Evolutionary conservation across 92 coral and sea anemone genomes (phyloP).

Genomic region (Epizoanthus fatuus): DNA sequence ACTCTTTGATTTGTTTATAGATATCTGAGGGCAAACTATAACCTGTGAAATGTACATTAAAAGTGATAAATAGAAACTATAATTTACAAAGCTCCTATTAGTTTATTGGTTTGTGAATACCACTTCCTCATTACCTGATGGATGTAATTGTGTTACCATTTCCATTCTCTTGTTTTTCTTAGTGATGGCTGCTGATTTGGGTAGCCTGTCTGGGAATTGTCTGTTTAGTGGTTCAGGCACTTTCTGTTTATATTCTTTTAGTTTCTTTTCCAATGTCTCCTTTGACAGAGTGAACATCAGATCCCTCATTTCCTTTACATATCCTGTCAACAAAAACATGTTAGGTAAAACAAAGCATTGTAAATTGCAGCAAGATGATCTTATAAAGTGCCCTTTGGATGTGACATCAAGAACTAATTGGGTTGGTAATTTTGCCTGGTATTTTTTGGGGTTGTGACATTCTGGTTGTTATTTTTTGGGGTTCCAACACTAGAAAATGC

Average conservation of each 20-base stretch:
- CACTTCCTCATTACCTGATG: constrained; percentile 5
- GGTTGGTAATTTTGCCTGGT: no score
- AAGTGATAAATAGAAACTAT: no score
- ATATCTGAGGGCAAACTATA: no score
- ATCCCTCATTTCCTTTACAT: constrained; percentile 31
- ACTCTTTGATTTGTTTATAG: no score
- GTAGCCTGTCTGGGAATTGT: constrained; percentile 18
- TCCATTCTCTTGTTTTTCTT: constrained; percentile 7
- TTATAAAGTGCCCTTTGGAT: constrained; percentile 2
- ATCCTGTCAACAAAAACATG: background rate
- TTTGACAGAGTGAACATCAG: constrained; percentile 16
- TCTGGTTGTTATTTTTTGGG: no score
- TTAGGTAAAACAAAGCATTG: background rate
- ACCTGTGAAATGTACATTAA: no score
- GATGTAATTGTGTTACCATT: constrained; percentile 1
- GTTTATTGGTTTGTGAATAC: background rate
- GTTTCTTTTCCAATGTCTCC: constrained; percentile 12
- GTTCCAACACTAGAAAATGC: no score
- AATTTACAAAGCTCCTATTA: background rate
- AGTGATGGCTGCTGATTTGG: constrained; percentile 7
- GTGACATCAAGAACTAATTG: background rate
- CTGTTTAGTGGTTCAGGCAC: constrained; percentile 32
- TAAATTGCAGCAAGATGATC: background rate
- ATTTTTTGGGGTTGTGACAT: no score
- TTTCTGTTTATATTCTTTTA: constrained; percentile 1